phyloP scores from a whole-genome alignment of 2,888 invertebrate genomes.

The Trissolcus brochymenae region DNA sequence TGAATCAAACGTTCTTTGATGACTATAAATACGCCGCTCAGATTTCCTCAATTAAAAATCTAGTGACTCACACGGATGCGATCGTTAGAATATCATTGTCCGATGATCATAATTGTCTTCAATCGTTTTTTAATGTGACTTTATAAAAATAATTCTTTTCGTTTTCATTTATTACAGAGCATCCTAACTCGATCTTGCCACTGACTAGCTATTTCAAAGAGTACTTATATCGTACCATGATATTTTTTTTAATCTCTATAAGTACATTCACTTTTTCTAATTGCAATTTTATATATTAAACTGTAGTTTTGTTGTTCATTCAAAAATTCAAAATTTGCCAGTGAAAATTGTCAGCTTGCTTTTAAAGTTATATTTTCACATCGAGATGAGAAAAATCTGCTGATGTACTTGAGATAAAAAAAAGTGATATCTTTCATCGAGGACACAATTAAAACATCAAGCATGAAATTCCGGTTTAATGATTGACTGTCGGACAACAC shows the following conservation, averaged over 20 bases:
- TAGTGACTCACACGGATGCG: conserved; percentile 6
- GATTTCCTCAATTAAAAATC: conserved; percentile 28
- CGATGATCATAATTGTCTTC: conserved; percentile 6
- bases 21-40: conserved; percentile 9
- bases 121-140: neutral
- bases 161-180: neutral
- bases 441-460: neutral
- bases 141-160: neutral
- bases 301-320: too few species aligned
- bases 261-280: too few species aligned
- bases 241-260: neutral
- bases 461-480: conserved; percentile 3
- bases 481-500: conserved; percentile 29
- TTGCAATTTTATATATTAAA: too few species aligned
- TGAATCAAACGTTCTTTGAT: neutral
- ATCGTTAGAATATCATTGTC: neutral
- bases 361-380: too few species aligned
- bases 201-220: neutral
- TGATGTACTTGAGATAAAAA: neutral
- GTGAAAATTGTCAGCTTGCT: too few species aligned
- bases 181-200: neutral
- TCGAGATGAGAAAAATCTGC: too few species aligned
- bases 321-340: too few species aligned
- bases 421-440: neutral
- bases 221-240: neutral